A percentile compares a stretch with the other conserved stretches of the same genome.
Evolutionary conservation across 1,140 invertebrate species (phyloP).

Genomic region (Amyelois transitella): DNA sequence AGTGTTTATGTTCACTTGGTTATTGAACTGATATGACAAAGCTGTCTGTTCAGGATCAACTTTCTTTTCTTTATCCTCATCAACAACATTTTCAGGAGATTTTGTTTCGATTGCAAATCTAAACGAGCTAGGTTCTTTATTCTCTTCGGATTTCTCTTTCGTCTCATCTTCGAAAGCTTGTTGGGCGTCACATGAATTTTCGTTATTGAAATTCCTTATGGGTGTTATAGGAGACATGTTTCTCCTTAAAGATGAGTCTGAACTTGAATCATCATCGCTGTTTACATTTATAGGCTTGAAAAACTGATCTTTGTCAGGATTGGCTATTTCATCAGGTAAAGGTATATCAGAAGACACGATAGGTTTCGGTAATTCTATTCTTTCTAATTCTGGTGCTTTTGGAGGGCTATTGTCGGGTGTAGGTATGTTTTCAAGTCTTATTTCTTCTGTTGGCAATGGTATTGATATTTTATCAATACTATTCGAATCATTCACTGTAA

Average conservation of each 20-base stretch:
- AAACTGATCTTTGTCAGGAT: slow-evolving; percentile 42
- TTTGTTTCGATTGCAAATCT: slow-evolving; percentile 56
- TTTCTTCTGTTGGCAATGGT: slow-evolving; percentile 53
- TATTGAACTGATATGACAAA: slow-evolving; percentile 51
- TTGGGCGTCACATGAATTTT: slow-evolving; percentile 67
- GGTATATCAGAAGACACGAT: slow-evolving; percentile 48
- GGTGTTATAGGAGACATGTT: slow-evolving; percentile 69
- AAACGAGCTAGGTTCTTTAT: slow-evolving; percentile 53
- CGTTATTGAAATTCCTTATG: slow-evolving; percentile 64
- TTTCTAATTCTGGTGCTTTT: slow-evolving; percentile 37
- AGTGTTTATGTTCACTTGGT: slow-evolving; percentile 54
- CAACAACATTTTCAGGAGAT: slow-evolving; percentile 35
- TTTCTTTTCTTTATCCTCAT: slow-evolving; percentile 37
- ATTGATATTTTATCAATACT: slow-evolving; percentile 46
- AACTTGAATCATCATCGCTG: slow-evolving; percentile 61
- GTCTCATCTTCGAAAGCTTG: slow-evolving; percentile 63
- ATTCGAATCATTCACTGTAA: slow-evolving; percentile 70
- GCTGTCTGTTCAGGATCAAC: slow-evolving; percentile 41
- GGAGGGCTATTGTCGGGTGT: slow-evolving; percentile 48
- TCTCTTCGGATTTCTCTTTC: slow-evolving; percentile 41
- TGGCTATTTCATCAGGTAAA: slow-evolving; percentile 45
- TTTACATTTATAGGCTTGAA: slow-evolving; percentile 51
- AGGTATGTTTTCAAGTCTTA: slow-evolving; percentile 58
- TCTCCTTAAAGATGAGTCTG: slow-evolving; percentile 52
- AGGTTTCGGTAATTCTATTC: slow-evolving; percentile 50